These are phyloP conservation scores for Cebus imitator DNA, from an alignment of 2,113 vertebrate species.

Conservation along the genomic window DNA sequence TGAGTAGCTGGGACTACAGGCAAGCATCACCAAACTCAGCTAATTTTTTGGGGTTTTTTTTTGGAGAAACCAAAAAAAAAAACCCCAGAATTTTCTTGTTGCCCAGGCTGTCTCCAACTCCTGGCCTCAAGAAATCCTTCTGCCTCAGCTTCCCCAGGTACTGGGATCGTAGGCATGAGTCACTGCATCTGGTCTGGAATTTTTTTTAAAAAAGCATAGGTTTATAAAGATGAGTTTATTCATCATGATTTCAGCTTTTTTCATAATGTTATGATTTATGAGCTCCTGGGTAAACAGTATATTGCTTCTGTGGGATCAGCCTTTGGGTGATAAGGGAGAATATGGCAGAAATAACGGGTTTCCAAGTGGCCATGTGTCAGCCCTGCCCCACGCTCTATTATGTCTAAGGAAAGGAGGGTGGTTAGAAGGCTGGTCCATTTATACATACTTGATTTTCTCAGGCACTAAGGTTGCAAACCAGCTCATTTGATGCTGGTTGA, in stretches of 20 bases:
- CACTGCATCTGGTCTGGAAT: no score
- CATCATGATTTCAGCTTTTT: background rate
- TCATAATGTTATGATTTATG: background rate
- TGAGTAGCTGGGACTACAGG: no score
- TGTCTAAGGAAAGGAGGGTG: background rate
- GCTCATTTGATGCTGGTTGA: constrained; percentile 1
- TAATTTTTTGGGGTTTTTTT: no score
- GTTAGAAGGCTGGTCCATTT: background rate
- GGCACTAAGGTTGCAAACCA: background rate
- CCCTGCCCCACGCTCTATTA: background rate
- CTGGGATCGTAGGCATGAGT: no score
- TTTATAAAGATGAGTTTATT: background rate
- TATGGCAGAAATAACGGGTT: background rate
- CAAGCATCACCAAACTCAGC: no score
- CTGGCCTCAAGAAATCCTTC: no score
- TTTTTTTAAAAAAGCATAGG: background rate
- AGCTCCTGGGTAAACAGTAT: background rate
- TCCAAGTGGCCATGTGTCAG: background rate
- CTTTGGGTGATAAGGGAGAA: background rate
- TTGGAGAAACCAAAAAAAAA: no score
- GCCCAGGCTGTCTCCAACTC: no score
- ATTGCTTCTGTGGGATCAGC: background rate
- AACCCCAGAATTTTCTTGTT: no score
- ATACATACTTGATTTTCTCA: background rate
- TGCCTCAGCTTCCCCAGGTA: no score